These are phyloP conservation scores for Lasioglossum morio DNA, from an alignment of 2,888 invertebrate species.

Conservation along the genomic window DNA sequence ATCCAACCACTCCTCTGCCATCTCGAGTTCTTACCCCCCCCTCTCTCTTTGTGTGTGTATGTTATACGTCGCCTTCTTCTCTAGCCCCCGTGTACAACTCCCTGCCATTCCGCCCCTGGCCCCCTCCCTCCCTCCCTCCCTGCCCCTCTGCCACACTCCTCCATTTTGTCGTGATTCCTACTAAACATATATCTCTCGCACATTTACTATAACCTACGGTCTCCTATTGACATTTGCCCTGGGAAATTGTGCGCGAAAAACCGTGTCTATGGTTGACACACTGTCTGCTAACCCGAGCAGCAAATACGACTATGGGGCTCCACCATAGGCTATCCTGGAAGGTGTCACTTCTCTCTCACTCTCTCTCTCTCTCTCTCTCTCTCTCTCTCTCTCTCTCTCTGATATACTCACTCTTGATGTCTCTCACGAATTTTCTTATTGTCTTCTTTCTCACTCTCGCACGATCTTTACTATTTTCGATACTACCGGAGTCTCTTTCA, in stretches of 20 bases:
- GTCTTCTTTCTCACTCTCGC: slow-evolving; percentile 46
- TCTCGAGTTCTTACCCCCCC: slow-evolving; percentile 76
- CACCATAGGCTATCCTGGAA: slow-evolving; percentile 80
- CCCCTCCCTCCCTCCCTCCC: too few species aligned
- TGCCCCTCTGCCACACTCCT: slow-evolving; percentile 69
- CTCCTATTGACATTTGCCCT: slow-evolving; percentile 58
- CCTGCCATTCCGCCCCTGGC: slow-evolving; percentile 60
- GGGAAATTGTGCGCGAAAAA: slow-evolving; percentile 63
- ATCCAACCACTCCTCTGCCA: slow-evolving; percentile 77
- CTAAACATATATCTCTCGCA: slow-evolving; percentile 75
- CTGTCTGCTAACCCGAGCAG: slow-evolving; percentile 70
- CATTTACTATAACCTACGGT: slow-evolving; percentile 64
- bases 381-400: slow-evolving; percentile 52
- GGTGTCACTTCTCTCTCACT: slow-evolving; percentile 74
- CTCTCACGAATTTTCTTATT: slow-evolving; percentile 43
- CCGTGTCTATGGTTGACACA: slow-evolving; percentile 78
- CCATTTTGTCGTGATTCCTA: slow-evolving; percentile 83
- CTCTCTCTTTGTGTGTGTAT: slow-evolving; percentile 22
- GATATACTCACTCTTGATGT: slow-evolving; percentile 32
- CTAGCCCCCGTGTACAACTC: slow-evolving; percentile 50
- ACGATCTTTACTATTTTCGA: too few species aligned
- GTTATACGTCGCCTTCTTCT: slow-evolving; percentile 65
- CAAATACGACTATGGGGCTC: slow-evolving; percentile 80
- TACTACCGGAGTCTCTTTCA: too few species aligned
- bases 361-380: slow-evolving; percentile 50